Base-by-base conservation (phyloP, 2,888 invertebrate genomes). In the Dasypolia templi region DNA sequence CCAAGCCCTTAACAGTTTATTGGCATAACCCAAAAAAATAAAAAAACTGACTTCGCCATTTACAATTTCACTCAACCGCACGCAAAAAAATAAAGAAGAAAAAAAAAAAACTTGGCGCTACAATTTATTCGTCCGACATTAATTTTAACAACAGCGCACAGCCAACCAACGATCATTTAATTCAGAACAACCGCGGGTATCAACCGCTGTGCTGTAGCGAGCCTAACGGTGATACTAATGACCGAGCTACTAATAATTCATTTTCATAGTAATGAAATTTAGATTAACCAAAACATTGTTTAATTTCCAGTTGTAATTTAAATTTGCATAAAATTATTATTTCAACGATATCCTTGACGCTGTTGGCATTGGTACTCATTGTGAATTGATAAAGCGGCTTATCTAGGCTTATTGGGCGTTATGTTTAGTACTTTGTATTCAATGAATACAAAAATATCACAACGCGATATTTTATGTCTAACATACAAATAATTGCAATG, bases 221-320 rank as follows among this genome's bases (percentile, higher is more conserved):
- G 51, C 71, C 70, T 84, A 72, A 84, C 68, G 35, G 71, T 53
- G 55, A 62, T 69, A 76, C 86, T 87, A 88, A 88, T 82, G 85
- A 75, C 83, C 66, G 46, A 14, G 35, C 66, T 63, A 77, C 76
- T 65, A 79, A 87, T 84, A 76, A 80, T 81, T 86, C 79, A 83
- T 84, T 84, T 79, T 82, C 75, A 76, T 77, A 65, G 62, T 80
- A 83, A 86, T 87, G 80, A 85, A 87, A 87, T 83, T 81, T 75
- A 83, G 78, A 83, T 87, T 84, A 82, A 79, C 68, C 58, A 66
- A 75, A 84, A 83, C 73, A 76, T 58, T 77, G 77, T 86, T 79
- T 72, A 82, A 78, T 79, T 83, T 78, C 29, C 75, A 79, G 83
- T 83, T 69, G 67, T 35, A 56, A 53, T 62, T 66, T 75, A 72